Evolutionary conservation across 2,888 invertebrate genomes (phyloP), one percentile per base, ranked within the genome.

Genomic region (Lepidochitona cinerea): DNA sequence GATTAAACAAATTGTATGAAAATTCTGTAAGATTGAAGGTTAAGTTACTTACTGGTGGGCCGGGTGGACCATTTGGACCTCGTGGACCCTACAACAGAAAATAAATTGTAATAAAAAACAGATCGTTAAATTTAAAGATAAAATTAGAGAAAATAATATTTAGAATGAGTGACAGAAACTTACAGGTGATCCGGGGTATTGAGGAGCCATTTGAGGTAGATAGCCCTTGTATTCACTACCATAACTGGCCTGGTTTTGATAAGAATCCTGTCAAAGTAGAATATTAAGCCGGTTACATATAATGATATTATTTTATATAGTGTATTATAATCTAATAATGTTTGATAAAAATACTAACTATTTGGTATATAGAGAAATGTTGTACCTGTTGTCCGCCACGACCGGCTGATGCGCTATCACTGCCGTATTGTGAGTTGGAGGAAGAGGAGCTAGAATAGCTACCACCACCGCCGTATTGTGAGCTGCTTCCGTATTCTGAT

Each of bases 61-160:
- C 88, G 5, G 94, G 94, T 86, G 95, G 94, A 29, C 96, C 96
- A n/a, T 94, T 93, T 0, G 93, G 91, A 52, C 96, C 96, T 18
- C 73, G 76, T 32, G 52, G 54, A 18, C 53, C 54, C 52, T 54
- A 54, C 14, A 36, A 66, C 1, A 66, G 14, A 36, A 26, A 35
- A 64, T 23, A 23, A 26, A 1, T 49, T 7, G 23, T 49, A 49
- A n/a, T 49, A 23, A 2, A 49, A 49, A 4, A 49, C n/a, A 49
- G 7, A 49, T 7, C 1, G 3, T 49, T 23, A n/a, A n/a, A n/a
- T 4, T 49, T 4, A 2, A 49, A 41, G 9, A 41, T 41, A 41
- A 41, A 41, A 41, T 41, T 41, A 41, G 9, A 12, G 41, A 9
- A 41, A 41, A 7, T n/a, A 23, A 49, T 49, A 49, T 49, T 49